Conservation (phyloP, 2,797 vertebrate genomes). For the Phataginus tricuspis region DNA sequence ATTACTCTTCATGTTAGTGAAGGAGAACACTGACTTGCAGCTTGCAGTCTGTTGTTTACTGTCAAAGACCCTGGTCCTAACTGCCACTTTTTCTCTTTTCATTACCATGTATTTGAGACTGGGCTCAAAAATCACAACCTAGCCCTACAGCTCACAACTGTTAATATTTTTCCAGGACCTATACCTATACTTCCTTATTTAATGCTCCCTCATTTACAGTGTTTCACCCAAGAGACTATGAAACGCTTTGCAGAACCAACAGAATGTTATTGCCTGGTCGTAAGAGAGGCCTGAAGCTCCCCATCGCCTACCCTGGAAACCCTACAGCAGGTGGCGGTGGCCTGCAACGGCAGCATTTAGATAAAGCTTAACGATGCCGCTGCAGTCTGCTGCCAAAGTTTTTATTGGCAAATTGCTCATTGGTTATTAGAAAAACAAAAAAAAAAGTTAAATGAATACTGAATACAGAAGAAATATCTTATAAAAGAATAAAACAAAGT, state of each 20-base stretch:
- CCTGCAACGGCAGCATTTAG: background rate
- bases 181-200: background rate
- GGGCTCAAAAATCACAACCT: background rate
- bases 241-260: background rate
- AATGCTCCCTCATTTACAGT: background rate
- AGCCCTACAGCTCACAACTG: background rate
- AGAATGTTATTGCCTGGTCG: background rate
- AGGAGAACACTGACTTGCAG: background rate
- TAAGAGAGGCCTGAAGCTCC: background rate
- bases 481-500: background rate
- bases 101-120: background rate
- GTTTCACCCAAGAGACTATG: background rate
- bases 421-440: background rate
- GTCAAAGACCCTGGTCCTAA: background rate
- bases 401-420: background rate
- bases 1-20: background rate
- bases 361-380: background rate
- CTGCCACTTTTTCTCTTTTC: background rate
- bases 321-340: background rate
- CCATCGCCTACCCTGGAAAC: background rate
- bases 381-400: background rate
- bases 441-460: background rate
- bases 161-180: background rate
- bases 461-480: background rate
- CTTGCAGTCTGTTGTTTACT: background rate